A percentile compares a stretch with the other conserved stretches of the same genome.
Evolutionary conservation across 2,113 vertebrate species (phyloP).

Genomic region (Brachypodius melanocephalos): DNA sequence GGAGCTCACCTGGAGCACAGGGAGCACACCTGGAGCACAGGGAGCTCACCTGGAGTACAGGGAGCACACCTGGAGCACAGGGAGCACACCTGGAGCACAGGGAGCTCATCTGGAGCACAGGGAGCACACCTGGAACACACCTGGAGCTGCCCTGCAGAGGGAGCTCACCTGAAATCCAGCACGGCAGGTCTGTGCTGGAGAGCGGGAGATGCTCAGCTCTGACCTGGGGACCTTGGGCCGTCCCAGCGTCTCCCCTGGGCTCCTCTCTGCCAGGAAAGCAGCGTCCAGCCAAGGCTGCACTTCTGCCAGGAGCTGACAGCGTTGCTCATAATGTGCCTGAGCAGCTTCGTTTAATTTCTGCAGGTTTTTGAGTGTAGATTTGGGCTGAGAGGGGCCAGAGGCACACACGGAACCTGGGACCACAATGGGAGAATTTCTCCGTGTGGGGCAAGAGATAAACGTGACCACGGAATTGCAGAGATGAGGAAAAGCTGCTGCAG

Average conservation of each 20-base stretch:
- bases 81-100: background rate
- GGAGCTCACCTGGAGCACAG: too few species aligned
- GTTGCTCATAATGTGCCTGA: background rate
- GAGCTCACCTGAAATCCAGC: background rate
- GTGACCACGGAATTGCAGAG: fast-evolving
- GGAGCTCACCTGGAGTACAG: background rate
- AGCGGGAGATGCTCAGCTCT: background rate
- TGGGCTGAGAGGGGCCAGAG: background rate
- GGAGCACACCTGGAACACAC: background rate
- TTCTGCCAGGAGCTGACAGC: background rate
- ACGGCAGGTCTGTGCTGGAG: background rate
- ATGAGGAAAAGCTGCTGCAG: background rate
- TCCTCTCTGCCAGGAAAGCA: background rate
- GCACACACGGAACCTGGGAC: background rate
- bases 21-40: background rate
- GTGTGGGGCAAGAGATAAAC: background rate
- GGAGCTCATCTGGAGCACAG: background rate
- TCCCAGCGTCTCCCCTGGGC: background rate
- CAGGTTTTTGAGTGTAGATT: background rate
- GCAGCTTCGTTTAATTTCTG: background rate
- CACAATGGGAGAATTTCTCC: fast-evolving
- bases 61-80: background rate
- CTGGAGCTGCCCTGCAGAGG: background rate
- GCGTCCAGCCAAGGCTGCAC: background rate
- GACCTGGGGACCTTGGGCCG: background rate